Base-by-base conservation (phyloP, 2,888 invertebrate genomes). In the Clistopyga incitator region DNA sequence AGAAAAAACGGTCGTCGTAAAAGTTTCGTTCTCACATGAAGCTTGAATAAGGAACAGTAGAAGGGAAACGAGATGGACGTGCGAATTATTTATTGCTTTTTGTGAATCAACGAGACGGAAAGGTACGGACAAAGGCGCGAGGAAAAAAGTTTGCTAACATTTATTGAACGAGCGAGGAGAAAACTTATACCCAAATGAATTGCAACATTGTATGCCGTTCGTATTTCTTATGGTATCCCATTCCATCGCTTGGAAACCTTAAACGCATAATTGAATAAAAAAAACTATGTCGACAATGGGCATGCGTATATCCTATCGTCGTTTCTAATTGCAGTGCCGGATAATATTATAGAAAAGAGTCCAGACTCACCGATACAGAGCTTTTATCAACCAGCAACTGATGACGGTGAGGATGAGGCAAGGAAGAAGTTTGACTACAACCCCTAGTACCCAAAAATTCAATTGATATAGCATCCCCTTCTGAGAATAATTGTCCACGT, bases 381-480 rank as follows among this genome's bases (percentile, higher is more conserved):
- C 97, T 88, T 95, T 93, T 85, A 96, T 96, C 42, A 96, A 93
- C 95, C 96, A 96, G 64, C 95, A 93, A 89, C 96, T 96, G 82
- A 96, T 96, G 59, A 96, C 94, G 0, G 97, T 97, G 56, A 98
- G 94, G 85, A 97, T 95, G 90, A 95, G 94, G 91, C 97, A 98
- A 0, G 98, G 98, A 0, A 97, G 93, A 2, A 98, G 94, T 91
- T 98, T 98, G 75, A 97, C 96, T 38, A 97, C 94, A 1, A 97
- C 96, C 0, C 96, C 96, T 90, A 97, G 97, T 0, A 97, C 95
- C 97, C 97, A 97, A 92, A 97, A 97, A 93, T 97, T 97, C 61
- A 96, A 94, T 88, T 95, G 94, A 90, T 96, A 96, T 3, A 96
- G 91, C 25, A 95, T 94, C 1, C 95, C 95, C 84, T 94, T 94